Base-by-base conservation (phyloP, 2,888 invertebrate species). In the Encarsia formosa region DNA sequence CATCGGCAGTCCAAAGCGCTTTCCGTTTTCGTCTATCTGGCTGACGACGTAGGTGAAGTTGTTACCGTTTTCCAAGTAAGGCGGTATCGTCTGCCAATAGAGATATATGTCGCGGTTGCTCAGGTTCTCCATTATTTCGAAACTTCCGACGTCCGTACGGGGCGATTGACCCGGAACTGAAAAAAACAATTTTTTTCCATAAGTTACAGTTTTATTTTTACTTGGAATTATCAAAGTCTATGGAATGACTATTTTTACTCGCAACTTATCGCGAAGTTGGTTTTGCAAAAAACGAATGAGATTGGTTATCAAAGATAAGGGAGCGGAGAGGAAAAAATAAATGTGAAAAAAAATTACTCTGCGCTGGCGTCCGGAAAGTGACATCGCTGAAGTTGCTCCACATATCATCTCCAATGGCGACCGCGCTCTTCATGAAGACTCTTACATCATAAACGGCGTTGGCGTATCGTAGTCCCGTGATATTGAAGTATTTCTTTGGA, bases 31-130 rank as follows among this genome's bases (percentile, higher is more conserved):
- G 53, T 73, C 67, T 2, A 76, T 70, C 51, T 68, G 64, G 29
- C 76, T 72, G n/a, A 88, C 79, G 59, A 78, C 76, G 67, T 91
- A 91, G 2, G 77, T 78, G 65, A 91, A 89, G 65, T 86, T 79
- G 5, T 82, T 81, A 18, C 90, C 91, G 65, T 89, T 89, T 63
- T 85, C 80, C 61, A 84, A 78, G 66, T 80, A 79, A 38, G 79
- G 78, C 18, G 82, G 80, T 44, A 91, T 79, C 58, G 85, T 81
- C 66, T 87, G 84, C 91, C 91, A 92, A 70, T 90, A 91, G 19
- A 91, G 75, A 68, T 83, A 82, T 35, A 89, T 76, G 47, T 83
- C 79, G 57, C 85, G 77, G 54, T 78, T 78, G 32, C 75, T 71
- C 18, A 78, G 75, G 63, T 71, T 78, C 45, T 71, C 71, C 15